phyloP scores from a whole-genome alignment of 2,113 vertebrate genomes.

The Calyptommatus sinebrachiatus region DNA sequence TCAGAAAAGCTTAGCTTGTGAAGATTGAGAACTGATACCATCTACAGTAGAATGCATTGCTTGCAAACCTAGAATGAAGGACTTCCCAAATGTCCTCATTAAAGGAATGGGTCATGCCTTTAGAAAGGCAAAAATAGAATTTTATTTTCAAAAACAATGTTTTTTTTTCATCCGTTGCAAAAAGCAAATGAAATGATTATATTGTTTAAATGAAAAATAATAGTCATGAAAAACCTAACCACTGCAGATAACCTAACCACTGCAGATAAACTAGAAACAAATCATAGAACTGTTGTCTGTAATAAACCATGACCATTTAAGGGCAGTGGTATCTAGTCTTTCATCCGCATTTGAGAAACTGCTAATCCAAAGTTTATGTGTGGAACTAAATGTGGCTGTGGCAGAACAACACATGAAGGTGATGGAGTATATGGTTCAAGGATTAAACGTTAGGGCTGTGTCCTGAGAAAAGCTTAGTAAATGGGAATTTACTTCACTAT shows the following conservation, averaged over 20 bases:
- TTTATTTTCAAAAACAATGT: neutral
- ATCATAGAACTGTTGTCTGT: neutral
- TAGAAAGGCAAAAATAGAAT: neutral
- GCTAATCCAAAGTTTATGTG: neutral
- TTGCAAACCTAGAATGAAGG: neutral
- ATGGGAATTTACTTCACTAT: too few relatives aligned
- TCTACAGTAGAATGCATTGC: neutral
- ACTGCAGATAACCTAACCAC: neutral
- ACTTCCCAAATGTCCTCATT: neutral
- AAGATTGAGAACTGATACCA: constrained; percentile 3
- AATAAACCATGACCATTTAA: neutral
- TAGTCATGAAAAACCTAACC: neutral
- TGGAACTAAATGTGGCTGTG: neutral
- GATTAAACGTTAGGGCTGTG: too few relatives aligned
- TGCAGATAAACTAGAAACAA: neutral
- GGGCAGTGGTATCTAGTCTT: too few relatives aligned
- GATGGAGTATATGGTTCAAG: too few relatives aligned
- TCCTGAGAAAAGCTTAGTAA: too few relatives aligned
- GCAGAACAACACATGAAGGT: neutral
- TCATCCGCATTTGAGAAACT: neutral
- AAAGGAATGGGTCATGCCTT: neutral
- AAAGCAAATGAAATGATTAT: neutral
- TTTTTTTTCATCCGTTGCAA: neutral
- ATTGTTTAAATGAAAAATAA: neutral
- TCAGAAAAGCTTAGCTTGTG: neutral